Evolutionary conservation across 2,888 invertebrate species (phyloP).

Genomic region (Agapostemon virescens): DNA sequence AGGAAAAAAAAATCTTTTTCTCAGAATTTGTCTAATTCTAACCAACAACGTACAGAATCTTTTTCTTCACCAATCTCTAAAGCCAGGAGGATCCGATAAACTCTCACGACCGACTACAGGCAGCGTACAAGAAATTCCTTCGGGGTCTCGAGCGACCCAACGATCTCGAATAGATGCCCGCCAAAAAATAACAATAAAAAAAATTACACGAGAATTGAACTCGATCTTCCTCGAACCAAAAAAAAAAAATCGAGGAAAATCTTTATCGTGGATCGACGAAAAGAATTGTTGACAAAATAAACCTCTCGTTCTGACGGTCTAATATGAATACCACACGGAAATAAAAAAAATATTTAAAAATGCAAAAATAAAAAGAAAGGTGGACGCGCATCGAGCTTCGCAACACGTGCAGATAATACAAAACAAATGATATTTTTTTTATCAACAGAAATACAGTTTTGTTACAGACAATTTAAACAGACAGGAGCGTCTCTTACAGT

Average conservation of each 20-base stretch:
- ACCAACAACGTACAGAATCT: neutral
- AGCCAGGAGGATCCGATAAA: neutral
- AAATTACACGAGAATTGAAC: neutral
- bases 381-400: neutral
- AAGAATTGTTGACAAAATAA: neutral
- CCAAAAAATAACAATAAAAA: conserved; percentile 1
- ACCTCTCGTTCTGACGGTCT: neutral
- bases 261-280: neutral
- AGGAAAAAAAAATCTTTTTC: neutral
- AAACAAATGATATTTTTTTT: conserved; percentile 15
- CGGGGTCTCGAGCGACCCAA: neutral
- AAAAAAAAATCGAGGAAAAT: neutral
- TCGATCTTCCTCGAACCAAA: neutral
- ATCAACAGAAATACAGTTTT: conserved; percentile 17
- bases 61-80: neutral
- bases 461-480: conserved; percentile 21
- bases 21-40: neutral
- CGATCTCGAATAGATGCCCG: neutral
- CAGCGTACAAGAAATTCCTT: neutral
- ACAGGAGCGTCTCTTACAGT: conserved; percentile 18
- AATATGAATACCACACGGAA: neutral
- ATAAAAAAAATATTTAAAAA: too few species aligned
- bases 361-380: too few species aligned
- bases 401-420: conserved; percentile 14
- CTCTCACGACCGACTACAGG: neutral